A percentile compares a stretch with the other conserved stretches of the same genome.
phyloP scores from a whole-genome alignment of 2,113 vertebrate genomes.

The Pseudopipra pipra region DNA sequence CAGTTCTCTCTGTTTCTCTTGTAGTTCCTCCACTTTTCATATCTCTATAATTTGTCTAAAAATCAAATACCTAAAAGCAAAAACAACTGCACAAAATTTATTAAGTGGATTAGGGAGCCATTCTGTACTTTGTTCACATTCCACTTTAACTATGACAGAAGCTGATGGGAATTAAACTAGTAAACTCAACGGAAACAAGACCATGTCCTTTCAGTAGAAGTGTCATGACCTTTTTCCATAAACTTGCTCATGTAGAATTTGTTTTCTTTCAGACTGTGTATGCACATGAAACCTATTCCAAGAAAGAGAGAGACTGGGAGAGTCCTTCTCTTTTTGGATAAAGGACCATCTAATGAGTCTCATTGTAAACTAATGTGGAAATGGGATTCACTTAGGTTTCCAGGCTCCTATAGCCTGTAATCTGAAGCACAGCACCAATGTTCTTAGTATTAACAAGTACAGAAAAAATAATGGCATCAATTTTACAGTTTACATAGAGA shows the following conservation, averaged over 20 bases:
- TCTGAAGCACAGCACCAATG: not conserved
- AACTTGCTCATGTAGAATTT: conserved; percentile 5
- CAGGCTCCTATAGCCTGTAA: not conserved
- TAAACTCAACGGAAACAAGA: conserved; percentile 25
- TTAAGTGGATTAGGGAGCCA: not conserved
- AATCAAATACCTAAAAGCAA: not conserved
- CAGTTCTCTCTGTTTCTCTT: conserved; percentile 7
- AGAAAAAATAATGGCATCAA: not conserved
- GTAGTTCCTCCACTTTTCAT: not conserved
- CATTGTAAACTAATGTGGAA: not conserved
- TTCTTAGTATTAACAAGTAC: not conserved
- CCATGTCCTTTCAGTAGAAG: not conserved
- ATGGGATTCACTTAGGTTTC: not conserved
- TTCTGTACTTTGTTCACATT: conserved; percentile 32
- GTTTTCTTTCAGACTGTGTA: not conserved
- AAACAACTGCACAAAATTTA: not conserved
- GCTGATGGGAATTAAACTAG: not conserved
- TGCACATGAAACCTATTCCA: not conserved
- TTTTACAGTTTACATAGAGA: not conserved
- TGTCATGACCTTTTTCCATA: not conserved
- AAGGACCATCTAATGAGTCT: not conserved
- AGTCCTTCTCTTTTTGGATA: not conserved
- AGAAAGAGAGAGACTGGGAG: not conserved
- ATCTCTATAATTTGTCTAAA: conserved; percentile 16
- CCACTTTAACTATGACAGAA: not conserved